Evolutionary conservation across 2,888 invertebrate species (phyloP), one percentile per base, ranked within the genome.

Genomic region (Trissolcus brochymenae): DNA sequence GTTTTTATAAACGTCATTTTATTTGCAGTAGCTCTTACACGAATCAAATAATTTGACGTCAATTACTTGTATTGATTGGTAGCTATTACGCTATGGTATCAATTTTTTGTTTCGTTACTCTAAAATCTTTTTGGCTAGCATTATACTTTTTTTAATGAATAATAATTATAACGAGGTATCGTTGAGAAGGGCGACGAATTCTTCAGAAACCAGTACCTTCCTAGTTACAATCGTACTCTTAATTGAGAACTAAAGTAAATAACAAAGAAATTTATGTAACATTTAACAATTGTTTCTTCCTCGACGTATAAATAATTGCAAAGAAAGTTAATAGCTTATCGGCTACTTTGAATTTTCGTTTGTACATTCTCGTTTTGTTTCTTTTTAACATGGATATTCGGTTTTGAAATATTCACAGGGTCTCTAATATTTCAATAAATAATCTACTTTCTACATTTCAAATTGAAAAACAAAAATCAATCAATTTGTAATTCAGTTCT

Each of bases 131-230:
- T 87, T 85, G 84, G 84, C 84, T 87, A 85, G 81, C 83, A 83
- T 83, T 84, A 79, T 81, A 82, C 84, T 83, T 79, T 78, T n/a
- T 83, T 83, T 80, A 84, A 82, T 86, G 83, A 83, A n/a, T 46
- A 16, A 51, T 17, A 16, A 51, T 17, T 82, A 81, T 84, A 87
- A 87, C 84, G 85, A 86, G 86, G 85, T 86, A 85, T 85, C 73
- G 78, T 83, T 80, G 73, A 74, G 81, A 68, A 77, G 78, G 78
- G 62, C 74, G 71, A 76, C 62, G 72, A 80, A 25, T 13, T 41
- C 55, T 14, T 61, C 61, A 71, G 66, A 76, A 59, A 66, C 35
- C 79, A 79, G 65, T 78, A 78, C 76, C 78, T 76, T 79, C 68
- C 55, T 59, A 35, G 56, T 68, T 71, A 74, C 59, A 50, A 49